Conservation (phyloP, 2,888 invertebrate species). For the Mimachlamys varia region DNA sequence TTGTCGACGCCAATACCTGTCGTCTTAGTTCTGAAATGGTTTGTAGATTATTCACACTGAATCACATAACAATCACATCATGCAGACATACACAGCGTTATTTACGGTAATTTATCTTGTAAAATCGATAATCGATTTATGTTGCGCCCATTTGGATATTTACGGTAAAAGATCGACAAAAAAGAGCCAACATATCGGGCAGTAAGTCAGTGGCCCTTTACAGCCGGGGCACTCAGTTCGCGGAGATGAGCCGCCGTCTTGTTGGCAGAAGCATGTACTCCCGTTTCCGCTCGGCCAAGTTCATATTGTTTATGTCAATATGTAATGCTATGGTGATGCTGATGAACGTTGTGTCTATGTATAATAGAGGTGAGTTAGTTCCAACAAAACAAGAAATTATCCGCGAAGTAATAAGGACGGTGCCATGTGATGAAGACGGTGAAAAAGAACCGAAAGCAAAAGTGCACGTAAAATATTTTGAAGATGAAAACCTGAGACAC, state of each 20-base stretch:
- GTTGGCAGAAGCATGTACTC: neutral
- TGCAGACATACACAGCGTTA: neutral
- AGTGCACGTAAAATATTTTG: conserved; percentile 14
- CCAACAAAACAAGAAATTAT: neutral
- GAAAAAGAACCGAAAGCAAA: conserved; percentile 20
- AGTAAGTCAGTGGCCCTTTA: conserved; percentile 24
- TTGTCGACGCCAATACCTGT: too few relatives aligned
- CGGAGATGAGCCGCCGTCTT: neutral
- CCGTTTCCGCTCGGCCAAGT: conserved; percentile 11
- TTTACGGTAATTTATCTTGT: conserved; percentile 3
- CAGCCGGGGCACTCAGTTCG: neutral
- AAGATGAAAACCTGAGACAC: neutral
- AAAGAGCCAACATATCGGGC: neutral
- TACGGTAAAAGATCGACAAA: neutral
- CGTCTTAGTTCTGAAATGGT: too few relatives aligned
- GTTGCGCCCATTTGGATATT: neutral
- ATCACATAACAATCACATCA: too few relatives aligned
- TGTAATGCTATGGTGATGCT: neutral
- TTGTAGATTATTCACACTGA: too few relatives aligned
- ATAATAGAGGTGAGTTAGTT: neutral
- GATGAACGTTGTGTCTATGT: neutral
- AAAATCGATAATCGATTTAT: neutral
- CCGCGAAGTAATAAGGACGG: conserved; percentile 1
- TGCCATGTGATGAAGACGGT: neutral
- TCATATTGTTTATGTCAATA: neutral